These are phyloP conservation scores for Meteorus sp. DNA, from an alignment of 1,140 invertebrate species.

Conservation along the genomic window DNA sequence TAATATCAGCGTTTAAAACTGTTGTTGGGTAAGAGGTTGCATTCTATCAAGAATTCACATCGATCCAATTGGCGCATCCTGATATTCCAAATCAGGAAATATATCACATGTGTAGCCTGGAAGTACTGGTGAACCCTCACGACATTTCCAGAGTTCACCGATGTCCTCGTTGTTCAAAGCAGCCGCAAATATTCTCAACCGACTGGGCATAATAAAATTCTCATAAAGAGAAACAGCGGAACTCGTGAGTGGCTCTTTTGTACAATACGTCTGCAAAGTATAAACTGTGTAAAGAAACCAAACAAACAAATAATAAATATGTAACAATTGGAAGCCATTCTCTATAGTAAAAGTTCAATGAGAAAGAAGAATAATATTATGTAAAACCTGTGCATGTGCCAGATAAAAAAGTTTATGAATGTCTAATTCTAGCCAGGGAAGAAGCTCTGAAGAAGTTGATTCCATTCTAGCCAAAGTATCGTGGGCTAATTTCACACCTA, in stretches of 20 bases:
- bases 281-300: constrained; percentile 7
- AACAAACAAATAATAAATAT: background rate
- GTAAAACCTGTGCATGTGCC: constrained; percentile 45
- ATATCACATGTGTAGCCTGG: constrained; percentile 30
- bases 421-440: constrained; percentile 38
- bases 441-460: constrained; percentile 11
- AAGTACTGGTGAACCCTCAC: constrained; percentile 32
- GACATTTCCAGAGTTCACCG: constrained; percentile 36
- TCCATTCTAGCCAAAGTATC: constrained; percentile 38
- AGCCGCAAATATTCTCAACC: constrained; percentile 34
- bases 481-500: constrained; percentile 40
- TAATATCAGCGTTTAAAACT: background rate
- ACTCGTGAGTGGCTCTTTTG: constrained; percentile 36
- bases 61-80: too few species aligned
- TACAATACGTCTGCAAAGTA: constrained; percentile 40
- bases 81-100: constrained; percentile 34
- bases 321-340: too few species aligned
- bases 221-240: constrained; percentile 38
- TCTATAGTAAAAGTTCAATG: too few species aligned
- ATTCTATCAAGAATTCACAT: too few species aligned
- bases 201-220: constrained; percentile 33
- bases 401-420: constrained; percentile 39
- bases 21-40: too few species aligned
- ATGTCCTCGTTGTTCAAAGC: constrained; percentile 31
- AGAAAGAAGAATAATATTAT: too few species aligned